Percentiles rank a stretch among this genome's conserved stretches.
Conservation (phyloP, 2,113 vertebrate genomes). For the Nymphicus hollandicus region DNA sequence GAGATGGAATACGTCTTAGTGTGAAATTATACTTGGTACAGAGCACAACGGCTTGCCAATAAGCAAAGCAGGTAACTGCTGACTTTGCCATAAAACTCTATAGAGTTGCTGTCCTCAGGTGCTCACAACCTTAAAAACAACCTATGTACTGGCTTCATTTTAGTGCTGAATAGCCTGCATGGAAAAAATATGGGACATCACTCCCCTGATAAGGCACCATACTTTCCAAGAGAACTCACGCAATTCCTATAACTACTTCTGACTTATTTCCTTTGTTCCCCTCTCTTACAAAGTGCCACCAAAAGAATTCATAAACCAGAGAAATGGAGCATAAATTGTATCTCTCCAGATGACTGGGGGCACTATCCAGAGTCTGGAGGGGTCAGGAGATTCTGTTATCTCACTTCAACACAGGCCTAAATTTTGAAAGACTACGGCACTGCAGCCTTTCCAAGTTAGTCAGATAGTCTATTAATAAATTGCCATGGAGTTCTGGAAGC, state of each 20-base stretch:
- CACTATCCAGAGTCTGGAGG: background rate
- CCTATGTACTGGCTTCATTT: background rate
- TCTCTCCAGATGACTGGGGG: background rate
- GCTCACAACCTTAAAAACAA: background rate
- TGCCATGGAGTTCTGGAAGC: background rate
- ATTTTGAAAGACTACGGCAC: background rate
- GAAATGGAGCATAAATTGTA: background rate
- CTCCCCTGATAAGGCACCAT: background rate
- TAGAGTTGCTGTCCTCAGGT: background rate
- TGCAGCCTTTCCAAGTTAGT: background rate
- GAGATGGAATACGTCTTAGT: background rate
- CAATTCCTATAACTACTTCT: background rate
- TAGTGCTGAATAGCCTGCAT: background rate
- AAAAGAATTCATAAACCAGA: background rate
- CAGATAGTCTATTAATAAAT: background rate
- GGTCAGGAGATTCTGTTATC: background rate
- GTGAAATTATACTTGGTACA: background rate
- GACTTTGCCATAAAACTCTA: background rate
- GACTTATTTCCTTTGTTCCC: background rate
- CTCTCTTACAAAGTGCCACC: background rate
- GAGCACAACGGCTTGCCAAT: background rate
- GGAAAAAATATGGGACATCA: background rate
- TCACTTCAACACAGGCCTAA: background rate
- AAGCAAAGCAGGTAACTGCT: background rate
- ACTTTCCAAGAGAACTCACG: background rate